These are phyloP conservation scores for Murina feae DNA, from an alignment of 2,113 vertebrate species.

Conservation along the genomic window DNA sequence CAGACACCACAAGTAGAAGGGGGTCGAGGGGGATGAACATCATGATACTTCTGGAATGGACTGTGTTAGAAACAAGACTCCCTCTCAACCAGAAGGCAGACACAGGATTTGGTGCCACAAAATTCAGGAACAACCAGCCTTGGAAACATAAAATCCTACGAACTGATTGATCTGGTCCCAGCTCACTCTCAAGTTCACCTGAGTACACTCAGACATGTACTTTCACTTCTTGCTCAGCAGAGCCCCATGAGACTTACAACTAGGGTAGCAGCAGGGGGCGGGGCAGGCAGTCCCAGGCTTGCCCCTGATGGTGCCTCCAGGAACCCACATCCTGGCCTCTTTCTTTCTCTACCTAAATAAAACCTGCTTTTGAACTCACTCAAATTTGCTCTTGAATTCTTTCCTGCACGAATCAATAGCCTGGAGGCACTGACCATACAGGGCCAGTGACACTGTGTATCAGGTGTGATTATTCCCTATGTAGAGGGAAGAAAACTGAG, in stretches of 20 bases:
- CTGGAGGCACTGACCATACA: not conserved
- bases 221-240: not conserved
- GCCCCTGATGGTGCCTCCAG: not conserved
- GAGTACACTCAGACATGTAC: not conserved
- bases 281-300: not conserved
- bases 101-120: not conserved
- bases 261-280: not conserved
- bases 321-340: not conserved
- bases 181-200: not conserved
- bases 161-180: not conserved
- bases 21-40: not conserved
- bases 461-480: not conserved
- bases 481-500: not conserved
- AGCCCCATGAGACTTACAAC: not conserved
- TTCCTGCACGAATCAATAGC: not conserved
- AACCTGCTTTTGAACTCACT: not conserved
- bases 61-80: not conserved
- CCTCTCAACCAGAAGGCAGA: not conserved
- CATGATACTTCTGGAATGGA: not conserved
- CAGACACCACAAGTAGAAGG: not conserved
- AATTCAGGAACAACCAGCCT: not conserved
- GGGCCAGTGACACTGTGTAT: not conserved
- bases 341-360: not conserved
- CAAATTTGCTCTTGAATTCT: not conserved
- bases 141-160: not conserved